Base-by-base conservation (phyloP, 2,888 invertebrate species). In the Boloria euphrosyne region DNA sequence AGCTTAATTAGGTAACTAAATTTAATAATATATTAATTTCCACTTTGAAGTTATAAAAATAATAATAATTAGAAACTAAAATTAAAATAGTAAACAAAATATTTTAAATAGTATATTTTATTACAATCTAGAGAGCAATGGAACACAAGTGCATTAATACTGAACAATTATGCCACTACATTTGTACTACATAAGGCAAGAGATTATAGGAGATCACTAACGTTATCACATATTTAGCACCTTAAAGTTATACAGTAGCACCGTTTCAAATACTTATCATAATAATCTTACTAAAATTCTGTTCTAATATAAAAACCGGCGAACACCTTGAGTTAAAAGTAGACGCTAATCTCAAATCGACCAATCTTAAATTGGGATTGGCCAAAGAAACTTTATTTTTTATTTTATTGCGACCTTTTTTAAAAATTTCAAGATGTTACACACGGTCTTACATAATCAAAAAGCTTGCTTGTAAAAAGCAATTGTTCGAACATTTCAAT, bases 101-200 rank as follows among this genome's bases (percentile, higher is more conserved):
- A 66, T 70, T 65, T 52, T 67, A 66, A 66, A 74, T 69, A 74
- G 73, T 76, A 59, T 49, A 60, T 76, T 74, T 74, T 60, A 65
- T 74, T 75, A 61, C 74, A 76, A 76, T 78, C 77, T 78, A 84
- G 80, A 84, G 80, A 85, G 80, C 79, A 78, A 76, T 78, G 71
- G 79, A 84, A 85, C 80, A 85, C 80, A 79, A 62, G 73, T 76
- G 73, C 73, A 71, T 69, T 85, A 85, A 85, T 85, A 86, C 85
- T 86, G 86, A 80, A 76, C 74, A 68, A 74, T 78, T 78, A 80
- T 80, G 75, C 76, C 76, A 80, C 78, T 76, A 78, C 67, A 65
- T 80, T 83, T 84, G 81, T 83, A 84, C 83, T 67, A 65, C 54
- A 59, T 59, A 73, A 76, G 87, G 87, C 86, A 89, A 87, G 87